Percentiles rank a stretch among this genome's conserved stretches.
Conservation (phyloP, 2,113 vertebrate species). For the Cettia cetti region DNA sequence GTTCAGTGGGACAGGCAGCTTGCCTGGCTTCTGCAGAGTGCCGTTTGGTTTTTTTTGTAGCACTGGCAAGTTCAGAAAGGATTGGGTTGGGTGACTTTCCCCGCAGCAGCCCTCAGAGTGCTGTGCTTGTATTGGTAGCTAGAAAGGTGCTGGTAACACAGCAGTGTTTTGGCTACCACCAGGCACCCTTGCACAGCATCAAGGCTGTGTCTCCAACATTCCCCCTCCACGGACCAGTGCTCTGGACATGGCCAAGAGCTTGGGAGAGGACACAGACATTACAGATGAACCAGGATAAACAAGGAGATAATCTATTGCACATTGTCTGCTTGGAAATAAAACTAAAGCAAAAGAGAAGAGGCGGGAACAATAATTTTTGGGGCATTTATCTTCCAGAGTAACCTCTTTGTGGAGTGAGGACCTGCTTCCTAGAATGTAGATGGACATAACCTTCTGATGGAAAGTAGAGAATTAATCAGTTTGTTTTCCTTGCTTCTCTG, state of each 20-base stretch:
- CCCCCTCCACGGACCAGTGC: background rate
- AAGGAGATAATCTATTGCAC: background rate
- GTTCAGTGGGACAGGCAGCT: background rate
- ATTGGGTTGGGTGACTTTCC: background rate
- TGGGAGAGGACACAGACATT: background rate
- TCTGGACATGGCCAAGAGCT: background rate
- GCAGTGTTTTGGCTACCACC: background rate
- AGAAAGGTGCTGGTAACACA: background rate
- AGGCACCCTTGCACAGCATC: accelerated
- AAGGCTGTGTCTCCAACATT: background rate
- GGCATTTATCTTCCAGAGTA: background rate
- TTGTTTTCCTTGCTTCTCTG: background rate
- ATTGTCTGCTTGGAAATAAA: background rate
- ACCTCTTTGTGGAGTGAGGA: accelerated
- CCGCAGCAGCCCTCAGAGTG: background rate
- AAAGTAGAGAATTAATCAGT: background rate
- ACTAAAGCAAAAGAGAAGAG: background rate
- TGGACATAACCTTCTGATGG: background rate
- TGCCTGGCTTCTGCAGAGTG: background rate
- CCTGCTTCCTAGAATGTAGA: background rate
- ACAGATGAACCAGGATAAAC: background rate
- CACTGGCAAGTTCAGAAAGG: background rate
- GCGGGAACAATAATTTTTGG: background rate
- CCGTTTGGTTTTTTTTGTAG: background rate
- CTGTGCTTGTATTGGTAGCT: background rate